Base-by-base conservation (phyloP, 1,140 invertebrate genomes). In the Achatina immaculata region DNA sequence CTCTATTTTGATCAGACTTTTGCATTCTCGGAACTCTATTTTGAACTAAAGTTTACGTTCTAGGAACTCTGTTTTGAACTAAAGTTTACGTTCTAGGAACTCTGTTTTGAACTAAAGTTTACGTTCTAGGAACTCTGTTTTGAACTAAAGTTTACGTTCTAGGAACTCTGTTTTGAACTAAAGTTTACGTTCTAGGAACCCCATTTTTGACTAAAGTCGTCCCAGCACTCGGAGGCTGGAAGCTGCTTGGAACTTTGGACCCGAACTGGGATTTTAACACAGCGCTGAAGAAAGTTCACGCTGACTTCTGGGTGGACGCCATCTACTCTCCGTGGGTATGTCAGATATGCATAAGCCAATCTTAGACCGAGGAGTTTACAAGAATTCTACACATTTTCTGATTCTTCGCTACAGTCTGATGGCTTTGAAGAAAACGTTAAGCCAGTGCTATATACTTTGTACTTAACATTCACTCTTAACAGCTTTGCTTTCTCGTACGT, bases 221-320 rank as follows among this genome's bases (percentile, higher is more conserved):
- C 0, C 71, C 79, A 14, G 81, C 81, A 3, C 74, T 88, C 16
- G 87, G 88, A 31, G 89, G 88, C 2, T 90, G 88, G 87, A 85
- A 88, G 73, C 83, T 88, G 3, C 40, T 87, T 3, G 81, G 82
- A 6, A 88, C 82, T 0, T 86, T 80, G 68, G 76, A 82, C 24
- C 14, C 51, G 9, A 81, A 66, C 4, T 90, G 83, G 72, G 80
- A 89, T 71, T 83, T 90, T 38, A 83, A 87, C 62, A 69, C 51
- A 0, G 81, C 80, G n/a, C 66, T 90, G 31, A 83, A 85, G 80
- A 86, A 83, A 38, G 85, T 88, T 0, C 86, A 86, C 55, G 76
- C 87, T 0, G 88, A 89, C 73, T 86, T 87, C 51, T 89, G 89
- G 86, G 86, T 87, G 14, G 82, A 86, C 21, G 86, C 86, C 4